phyloP scores from a whole-genome alignment of 2,113 vertebrate species.

The Anas platyrhynchos region DNA sequence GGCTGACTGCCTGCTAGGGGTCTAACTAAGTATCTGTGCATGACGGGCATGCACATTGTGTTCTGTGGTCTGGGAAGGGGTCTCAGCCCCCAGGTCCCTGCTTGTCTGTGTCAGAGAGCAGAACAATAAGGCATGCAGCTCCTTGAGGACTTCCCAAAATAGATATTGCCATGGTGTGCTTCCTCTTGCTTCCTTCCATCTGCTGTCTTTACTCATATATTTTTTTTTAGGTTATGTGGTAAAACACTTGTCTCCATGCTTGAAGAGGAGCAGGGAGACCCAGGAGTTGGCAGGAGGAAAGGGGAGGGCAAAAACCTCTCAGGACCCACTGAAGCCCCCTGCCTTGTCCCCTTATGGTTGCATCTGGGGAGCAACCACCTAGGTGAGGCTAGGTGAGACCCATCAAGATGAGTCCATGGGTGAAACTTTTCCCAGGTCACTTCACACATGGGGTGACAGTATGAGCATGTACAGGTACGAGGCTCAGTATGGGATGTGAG shows the following conservation, averaged over 20 bases:
- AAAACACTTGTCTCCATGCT: not conserved
- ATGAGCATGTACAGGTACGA: not conserved
- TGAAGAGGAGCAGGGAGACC: not conserved
- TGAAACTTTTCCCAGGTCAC: not conserved
- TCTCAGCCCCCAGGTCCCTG: not conserved
- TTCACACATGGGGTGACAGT: not conserved
- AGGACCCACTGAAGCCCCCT: not conserved
- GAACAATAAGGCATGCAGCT: not conserved
- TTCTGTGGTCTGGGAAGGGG: not conserved
- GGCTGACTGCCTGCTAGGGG: not conserved
- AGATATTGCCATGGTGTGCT: fast-evolving
- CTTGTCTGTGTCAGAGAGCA: not conserved
- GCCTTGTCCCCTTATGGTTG: not conserved
- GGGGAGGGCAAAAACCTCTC: fast-evolving
- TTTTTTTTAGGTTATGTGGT: not conserved
- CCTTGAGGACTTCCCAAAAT: not conserved
- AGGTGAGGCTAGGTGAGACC: not conserved
- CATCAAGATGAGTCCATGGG: not conserved
- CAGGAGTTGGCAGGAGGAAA: fast-evolving
- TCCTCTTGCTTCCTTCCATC: not conserved
- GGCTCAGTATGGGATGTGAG: not conserved
- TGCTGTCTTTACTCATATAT: not conserved
- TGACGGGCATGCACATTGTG: not conserved
- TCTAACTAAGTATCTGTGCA: fast-evolving
- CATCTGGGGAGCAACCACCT: not conserved